A percentile compares a stretch with the other conserved stretches of the same genome.
Conservation (phyloP, 2,113 vertebrate genomes). For the Hippoglossus stenolepis region DNA sequence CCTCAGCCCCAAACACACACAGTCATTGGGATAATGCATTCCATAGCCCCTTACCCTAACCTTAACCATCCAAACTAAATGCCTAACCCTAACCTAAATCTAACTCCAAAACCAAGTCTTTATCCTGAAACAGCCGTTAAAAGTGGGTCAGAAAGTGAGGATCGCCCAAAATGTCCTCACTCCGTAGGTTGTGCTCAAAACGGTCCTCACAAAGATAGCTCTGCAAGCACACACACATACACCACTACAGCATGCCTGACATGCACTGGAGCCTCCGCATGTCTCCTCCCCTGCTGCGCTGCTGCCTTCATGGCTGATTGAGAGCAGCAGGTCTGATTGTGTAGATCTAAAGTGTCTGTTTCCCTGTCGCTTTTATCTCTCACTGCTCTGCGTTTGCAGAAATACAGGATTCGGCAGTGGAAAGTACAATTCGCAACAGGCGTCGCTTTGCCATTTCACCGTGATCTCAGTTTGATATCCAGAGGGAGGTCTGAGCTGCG, state of each 20-base stretch:
- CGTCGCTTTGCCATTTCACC: constrained; percentile 28
- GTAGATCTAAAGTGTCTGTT: constrained; percentile 52
- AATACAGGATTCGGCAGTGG: constrained; percentile 52
- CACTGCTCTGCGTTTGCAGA: neutral
- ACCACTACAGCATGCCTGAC: constrained; percentile 15
- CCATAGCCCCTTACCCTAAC: too few relatives aligned
- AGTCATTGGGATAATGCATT: too few relatives aligned
- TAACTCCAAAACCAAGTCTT: too few relatives aligned
- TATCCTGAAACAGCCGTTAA: too few relatives aligned
- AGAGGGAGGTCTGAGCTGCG: constrained; percentile 31
- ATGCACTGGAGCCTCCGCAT: constrained; percentile 8
- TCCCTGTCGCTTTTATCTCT: constrained; percentile 49
- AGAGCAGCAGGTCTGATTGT: constrained; percentile 67
- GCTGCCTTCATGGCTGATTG: constrained; percentile 63
- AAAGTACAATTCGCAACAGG: constrained; percentile 56
- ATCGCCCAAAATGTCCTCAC: neutral
- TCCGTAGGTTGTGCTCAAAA: neutral
- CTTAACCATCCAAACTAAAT: too few relatives aligned
- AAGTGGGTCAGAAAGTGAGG: too few relatives aligned
- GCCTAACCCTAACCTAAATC: too few relatives aligned
- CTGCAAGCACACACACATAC: constrained; percentile 2
- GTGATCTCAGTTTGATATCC: constrained; percentile 56
- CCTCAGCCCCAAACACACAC: too few relatives aligned
- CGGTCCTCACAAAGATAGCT: too few relatives aligned
- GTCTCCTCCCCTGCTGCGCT: constrained; percentile 36